Base-by-base conservation (phyloP, 2,797 vertebrate genomes). In the Alauda arvensis region DNA sequence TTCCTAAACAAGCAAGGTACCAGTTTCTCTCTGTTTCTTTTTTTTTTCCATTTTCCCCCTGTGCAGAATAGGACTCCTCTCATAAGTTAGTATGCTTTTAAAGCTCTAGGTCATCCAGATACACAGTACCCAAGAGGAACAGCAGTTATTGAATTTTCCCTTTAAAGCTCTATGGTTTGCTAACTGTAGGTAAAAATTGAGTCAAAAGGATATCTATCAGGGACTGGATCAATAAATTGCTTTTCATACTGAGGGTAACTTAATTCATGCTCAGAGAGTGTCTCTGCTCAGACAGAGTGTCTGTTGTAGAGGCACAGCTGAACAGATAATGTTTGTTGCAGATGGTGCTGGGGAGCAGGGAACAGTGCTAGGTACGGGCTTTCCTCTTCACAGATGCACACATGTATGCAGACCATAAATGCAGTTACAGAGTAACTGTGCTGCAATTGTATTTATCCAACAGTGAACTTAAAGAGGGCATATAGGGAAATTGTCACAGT, bases 121-220 rank as follows among this genome's bases (percentile, higher is more conserved):
- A 28, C 40, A 51, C 10, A 46, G 40, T 33, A 56, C 21, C 68
- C 70, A 71, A 68, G n/a, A 83, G 45, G 13, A 94, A 53, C 10
- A 77, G 42, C n/a, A 59, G 40, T 71, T 85, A 89, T 71, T 91
- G 85, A 91, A 87, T 94, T 94, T 92, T 87, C 61, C 46, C 57
- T 93, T 93, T 70, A 78, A 61, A 88, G 62, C 28, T 71, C 61
- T 55, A 37, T 55, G 55, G 16, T 65, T 90, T 93, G 77, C 77
- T 89, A 89, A 82, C 46, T 71, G 75, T 55, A 77, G 76, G 77
- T 79, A 89, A 89, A 88, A 95, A 91, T 25, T 71, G 71, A 91
- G 80, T 85, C 77, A 87, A 92, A 90, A 92, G 83, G 61, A 68
- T 89, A 93, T 89, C 80, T 93, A 86, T 93, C 83, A 83, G 40